Conservation (phyloP, 2,888 invertebrate genomes). For the Cataglyphis rosenhaueri region DNA sequence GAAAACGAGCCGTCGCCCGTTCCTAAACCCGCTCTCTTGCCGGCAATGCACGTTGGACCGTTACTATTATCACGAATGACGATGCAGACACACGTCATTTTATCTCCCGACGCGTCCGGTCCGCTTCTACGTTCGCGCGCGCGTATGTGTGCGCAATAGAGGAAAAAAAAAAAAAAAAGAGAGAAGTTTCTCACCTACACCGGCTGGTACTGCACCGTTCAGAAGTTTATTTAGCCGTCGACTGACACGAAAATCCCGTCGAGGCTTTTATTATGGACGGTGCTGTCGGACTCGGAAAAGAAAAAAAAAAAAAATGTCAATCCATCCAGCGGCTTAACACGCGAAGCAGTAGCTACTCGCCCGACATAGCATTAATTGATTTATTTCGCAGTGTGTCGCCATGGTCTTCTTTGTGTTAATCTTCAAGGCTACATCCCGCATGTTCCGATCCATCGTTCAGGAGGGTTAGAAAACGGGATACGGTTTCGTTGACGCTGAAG, state of each 20-base stretch:
- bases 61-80: conserved; percentile 81
- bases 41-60: conserved; percentile 52
- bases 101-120: conserved; percentile 71
- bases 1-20: conserved; percentile 60
- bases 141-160: background rate
- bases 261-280: conserved; percentile 69
- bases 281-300: conserved; percentile 18
- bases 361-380: conserved; percentile 65
- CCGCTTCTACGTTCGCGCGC: conserved; percentile 54
- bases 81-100: conserved; percentile 79
- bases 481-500: conserved; percentile 44
- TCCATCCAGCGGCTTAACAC: conserved; percentile 64
- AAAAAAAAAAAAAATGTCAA: conserved; percentile 57
- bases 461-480: conserved; percentile 46
- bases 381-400: conserved; percentile 62
- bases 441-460: conserved; percentile 39
- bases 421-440: conserved; percentile 51
- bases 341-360: conserved; percentile 32
- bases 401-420: conserved; percentile 51
- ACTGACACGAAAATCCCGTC: conserved; percentile 74
- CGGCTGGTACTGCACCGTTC: conserved; percentile 53
- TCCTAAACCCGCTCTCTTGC: conserved; percentile 35
- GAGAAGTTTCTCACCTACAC: conserved; percentile 54
- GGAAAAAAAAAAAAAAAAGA: conserved; percentile 42
- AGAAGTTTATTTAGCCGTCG: conserved; percentile 73